A percentile compares a stretch with the other conserved stretches of the same genome.
Evolutionary conservation across 2,888 invertebrate genomes (phyloP).

Genomic region (Drosophila emarginata): DNA sequence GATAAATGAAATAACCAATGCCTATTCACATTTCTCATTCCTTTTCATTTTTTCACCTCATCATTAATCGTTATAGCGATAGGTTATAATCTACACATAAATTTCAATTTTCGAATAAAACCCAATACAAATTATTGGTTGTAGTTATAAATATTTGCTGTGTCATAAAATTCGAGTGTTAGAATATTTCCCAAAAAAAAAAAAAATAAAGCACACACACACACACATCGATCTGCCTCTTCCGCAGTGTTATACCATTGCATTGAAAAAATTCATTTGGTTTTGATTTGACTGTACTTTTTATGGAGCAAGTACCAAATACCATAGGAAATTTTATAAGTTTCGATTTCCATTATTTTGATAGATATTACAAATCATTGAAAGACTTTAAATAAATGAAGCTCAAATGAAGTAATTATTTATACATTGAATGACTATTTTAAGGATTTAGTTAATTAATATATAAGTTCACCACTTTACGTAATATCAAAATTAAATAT

Average conservation of each 20-base stretch:
- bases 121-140: slow-evolving; percentile 35
- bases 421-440: too few relatives aligned
- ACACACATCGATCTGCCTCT: not conserved
- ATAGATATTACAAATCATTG: too few relatives aligned
- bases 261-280: not conserved
- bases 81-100: slow-evolving; percentile 26
- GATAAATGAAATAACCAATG: not conserved
- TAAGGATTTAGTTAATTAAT: too few relatives aligned
- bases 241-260: not conserved
- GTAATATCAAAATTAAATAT: too few relatives aligned
- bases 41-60: not conserved
- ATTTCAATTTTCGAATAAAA: slow-evolving; percentile 12
- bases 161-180: slow-evolving; percentile 29
- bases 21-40: not conserved
- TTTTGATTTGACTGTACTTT: not conserved
- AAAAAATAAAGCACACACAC: not conserved
- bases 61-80: slow-evolving; percentile 2
- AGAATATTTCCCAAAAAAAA: not conserved
- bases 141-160: slow-evolving; percentile 16
- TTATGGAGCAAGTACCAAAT: too few relatives aligned
- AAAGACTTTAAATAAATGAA: too few relatives aligned
- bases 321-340: too few relatives aligned
- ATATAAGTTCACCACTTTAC: too few relatives aligned
- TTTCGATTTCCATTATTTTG: too few relatives aligned
- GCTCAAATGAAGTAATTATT: too few relatives aligned